Evolutionary conservation across 1,140 invertebrate genomes (phyloP), one percentile per base, ranked within the genome.

Genomic region (Chionoecetes opilio): DNA sequence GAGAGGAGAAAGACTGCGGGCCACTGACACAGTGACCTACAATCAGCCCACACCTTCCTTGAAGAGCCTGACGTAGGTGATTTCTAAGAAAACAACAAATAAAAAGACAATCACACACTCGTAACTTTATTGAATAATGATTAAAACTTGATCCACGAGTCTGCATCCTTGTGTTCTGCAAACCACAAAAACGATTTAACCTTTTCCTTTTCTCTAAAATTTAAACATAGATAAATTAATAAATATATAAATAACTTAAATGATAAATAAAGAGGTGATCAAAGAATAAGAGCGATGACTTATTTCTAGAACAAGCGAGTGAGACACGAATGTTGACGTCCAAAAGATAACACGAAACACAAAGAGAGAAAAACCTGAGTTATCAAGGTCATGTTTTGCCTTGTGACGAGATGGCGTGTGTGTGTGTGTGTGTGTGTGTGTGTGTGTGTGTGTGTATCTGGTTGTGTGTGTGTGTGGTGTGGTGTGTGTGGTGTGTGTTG

Each of bases 291-390:
- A 84, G 29, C 82, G 32, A 84, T n/a, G 5, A 84, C n/a, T 2
- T n/a, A n/a, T n/a, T n/a, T 29, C 26, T 34, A 29, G 3, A 84
- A 84, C 29, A n/a, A 84, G 5, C 8, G 26, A 31, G 29, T 34
- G 82, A 34, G 82, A 29, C 32, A 34, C 5, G 82, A 9, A 11
- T 84, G n/a, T n/a, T 6, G 5, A 9, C n/a, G 32, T 34, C 29
- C 9, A 9, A 31, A 29, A 26, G 9, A 26, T 84, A 84, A 84
- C 82, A 84, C 5, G 82, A 84, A 34, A 84, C n/a, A 84, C 82
- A 84, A 26, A 84, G 82, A 84, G 32, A 84, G n/a, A 84, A 34
- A 84, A 84, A 84, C 82, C 82, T 84, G 82, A 84, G 82, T 84
- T 31, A 84, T 84, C n/a, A 84, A 84, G 82, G 82, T 84, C 82